Percentiles rank a stretch among this genome's conserved stretches.
These are phyloP conservation scores for Polydrusus pterygomalis DNA, from an alignment of 2,888 invertebrate species.

Conservation along the genomic window DNA sequence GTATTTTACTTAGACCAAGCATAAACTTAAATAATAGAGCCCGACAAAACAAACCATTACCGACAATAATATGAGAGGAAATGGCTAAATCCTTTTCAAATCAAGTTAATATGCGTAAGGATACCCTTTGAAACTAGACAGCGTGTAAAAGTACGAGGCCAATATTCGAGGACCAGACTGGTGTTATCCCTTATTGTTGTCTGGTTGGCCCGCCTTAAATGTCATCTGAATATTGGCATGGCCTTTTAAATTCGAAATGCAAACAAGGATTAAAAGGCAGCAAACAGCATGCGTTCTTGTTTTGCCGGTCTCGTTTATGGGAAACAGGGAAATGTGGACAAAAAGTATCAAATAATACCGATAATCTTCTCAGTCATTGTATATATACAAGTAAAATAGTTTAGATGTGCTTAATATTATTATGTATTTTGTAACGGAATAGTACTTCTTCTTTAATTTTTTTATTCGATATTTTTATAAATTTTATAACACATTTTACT, in stretches of 20 bases:
- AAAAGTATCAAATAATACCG: slow-evolving; percentile 30
- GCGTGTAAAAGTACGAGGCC: slow-evolving; percentile 57
- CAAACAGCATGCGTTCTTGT: slow-evolving; percentile 40
- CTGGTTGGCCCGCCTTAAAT: slow-evolving; percentile 66
- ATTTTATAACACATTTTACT: no score
- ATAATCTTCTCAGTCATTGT: slow-evolving; percentile 26
- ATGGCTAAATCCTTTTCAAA: slow-evolving; percentile 59
- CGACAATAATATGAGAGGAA: slow-evolving; percentile 46
- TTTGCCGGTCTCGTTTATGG: slow-evolving; percentile 33
- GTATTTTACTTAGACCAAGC: slow-evolving; percentile 14
- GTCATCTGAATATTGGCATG: slow-evolving; percentile 69
- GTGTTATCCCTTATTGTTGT: slow-evolving; percentile 61
- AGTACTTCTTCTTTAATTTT: no score
- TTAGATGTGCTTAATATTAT: neutral
- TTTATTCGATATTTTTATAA: no score
- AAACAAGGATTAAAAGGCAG: slow-evolving; percentile 47
- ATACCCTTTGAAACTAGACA: slow-evolving; percentile 64
- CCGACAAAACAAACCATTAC: slow-evolving; percentile 33
- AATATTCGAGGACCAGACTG: slow-evolving; percentile 40
- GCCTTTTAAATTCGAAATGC: slow-evolving; percentile 59
- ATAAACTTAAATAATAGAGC: slow-evolving; percentile 22
- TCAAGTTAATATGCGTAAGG: slow-evolving; percentile 63
- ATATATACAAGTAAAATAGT: slow-evolving; percentile 7
- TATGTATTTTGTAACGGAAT: no score
- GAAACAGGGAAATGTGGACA: slow-evolving; percentile 37